These are phyloP conservation scores for Coenobita brevimanus DNA, from an alignment of 1,140 invertebrate species.

Conservation along the genomic window DNA sequence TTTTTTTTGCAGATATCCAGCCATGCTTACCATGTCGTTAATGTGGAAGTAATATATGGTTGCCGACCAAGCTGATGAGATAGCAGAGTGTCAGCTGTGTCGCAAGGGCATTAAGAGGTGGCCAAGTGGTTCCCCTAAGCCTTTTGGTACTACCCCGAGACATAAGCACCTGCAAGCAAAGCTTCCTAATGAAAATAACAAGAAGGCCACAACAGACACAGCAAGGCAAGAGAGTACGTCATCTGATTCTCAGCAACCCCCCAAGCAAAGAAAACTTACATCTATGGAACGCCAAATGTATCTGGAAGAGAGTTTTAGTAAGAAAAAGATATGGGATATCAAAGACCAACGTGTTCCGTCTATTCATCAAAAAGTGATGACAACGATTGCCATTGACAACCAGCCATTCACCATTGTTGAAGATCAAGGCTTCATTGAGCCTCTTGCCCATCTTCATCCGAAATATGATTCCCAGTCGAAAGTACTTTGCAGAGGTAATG, in stretches of 20 bases:
- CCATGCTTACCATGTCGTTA: too few species aligned
- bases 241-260: constrained; percentile 10
- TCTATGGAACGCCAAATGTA: neutral
- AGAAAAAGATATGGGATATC: constrained; percentile 14
- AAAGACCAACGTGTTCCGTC: neutral
- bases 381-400: constrained; percentile 22
- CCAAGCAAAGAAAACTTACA: constrained; percentile 19
- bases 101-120: constrained; percentile 7
- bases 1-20: too few species aligned
- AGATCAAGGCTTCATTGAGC: too few species aligned
- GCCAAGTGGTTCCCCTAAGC: neutral
- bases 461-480: constrained; percentile 18
- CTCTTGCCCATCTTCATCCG: neutral
- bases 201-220: constrained; percentile 21
- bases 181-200: neutral
- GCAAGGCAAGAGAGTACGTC: constrained; percentile 18
- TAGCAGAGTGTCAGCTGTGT: neutral
- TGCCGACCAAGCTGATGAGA: too few species aligned
- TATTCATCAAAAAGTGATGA: constrained; percentile 10
- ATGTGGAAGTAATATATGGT: too few species aligned
- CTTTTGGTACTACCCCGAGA: neutral
- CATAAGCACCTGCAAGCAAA: too few species aligned
- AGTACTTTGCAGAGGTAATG: constrained; percentile 16
- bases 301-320: neutral
- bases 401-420: constrained; percentile 20